Evolutionary conservation across 2,113 vertebrate genomes (phyloP).

Genomic region (Gymnarchus niloticus): DNA sequence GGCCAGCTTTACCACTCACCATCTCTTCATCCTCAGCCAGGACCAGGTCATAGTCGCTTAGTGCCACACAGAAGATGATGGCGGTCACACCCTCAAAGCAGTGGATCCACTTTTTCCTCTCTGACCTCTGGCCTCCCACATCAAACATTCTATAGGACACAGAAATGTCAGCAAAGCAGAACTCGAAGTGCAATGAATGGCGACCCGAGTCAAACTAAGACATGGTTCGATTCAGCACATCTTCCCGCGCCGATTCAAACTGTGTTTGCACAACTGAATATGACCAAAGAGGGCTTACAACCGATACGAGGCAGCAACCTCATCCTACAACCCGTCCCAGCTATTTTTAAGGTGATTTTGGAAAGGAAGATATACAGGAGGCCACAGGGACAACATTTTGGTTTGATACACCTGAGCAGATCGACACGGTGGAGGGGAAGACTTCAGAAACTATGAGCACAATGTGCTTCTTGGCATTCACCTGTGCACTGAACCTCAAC

Average conservation of each 20-base stretch:
- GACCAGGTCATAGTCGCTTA: constrained; percentile 96
- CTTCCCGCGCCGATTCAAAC: not conserved
- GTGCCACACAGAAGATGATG: constrained; percentile 96
- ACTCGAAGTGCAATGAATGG: not conserved
- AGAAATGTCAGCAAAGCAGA: not conserved
- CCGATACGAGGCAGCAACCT: not conserved
- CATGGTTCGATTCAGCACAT: not conserved
- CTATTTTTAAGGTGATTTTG: not conserved
- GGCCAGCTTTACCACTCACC: constrained; percentile 57
- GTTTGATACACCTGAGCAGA: too few species aligned
- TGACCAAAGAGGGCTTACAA: not conserved
- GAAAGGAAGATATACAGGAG: not conserved
- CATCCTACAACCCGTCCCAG: not conserved
- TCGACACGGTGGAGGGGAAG: not conserved
- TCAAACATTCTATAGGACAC: constrained; percentile 87
- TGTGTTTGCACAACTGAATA: not conserved
- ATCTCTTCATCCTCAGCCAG: constrained; percentile 98
- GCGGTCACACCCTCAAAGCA: constrained; percentile 98
- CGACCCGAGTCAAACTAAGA: not conserved
- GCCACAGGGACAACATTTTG: not conserved
- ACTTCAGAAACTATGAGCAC: not conserved
- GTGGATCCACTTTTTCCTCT: constrained; percentile 99
- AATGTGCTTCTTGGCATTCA: not conserved
- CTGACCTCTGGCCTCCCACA: constrained; percentile 93
- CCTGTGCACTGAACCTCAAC: not conserved